A percentile compares a stretch with the other conserved stretches of the same genome.
phyloP scores from a whole-genome alignment of 2,888 invertebrate genomes.

The Drosophila paracracens region DNA sequence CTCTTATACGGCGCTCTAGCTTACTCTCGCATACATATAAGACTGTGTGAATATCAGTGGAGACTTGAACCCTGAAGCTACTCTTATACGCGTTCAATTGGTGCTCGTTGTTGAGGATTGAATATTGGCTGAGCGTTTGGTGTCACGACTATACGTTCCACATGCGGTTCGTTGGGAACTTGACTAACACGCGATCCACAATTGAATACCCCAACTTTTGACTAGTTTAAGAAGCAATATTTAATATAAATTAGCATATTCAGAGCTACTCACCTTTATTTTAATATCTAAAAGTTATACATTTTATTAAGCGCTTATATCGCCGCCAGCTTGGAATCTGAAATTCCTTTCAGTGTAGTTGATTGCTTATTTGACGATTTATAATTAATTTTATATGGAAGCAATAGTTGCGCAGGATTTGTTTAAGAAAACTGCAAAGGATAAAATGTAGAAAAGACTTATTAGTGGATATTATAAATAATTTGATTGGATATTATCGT shows the following conservation, averaged over 20 bases:
- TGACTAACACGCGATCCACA: constrained; percentile 34
- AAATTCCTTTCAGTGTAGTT: constrained; percentile 29
- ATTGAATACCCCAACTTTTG: neutral
- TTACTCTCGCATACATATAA: neutral
- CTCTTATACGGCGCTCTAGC: neutral
- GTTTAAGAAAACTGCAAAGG: constrained; percentile 39
- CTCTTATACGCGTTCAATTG: constrained; percentile 20
- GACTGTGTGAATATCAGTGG: constrained; percentile 16
- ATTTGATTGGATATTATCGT: neutral
- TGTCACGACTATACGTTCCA: constrained; percentile 32
- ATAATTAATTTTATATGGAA: constrained; percentile 53
- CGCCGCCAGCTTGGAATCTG: constrained; percentile 36
- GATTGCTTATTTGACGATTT: constrained; percentile 51
- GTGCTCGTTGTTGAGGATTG: neutral
- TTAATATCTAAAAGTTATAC: constrained; percentile 22
- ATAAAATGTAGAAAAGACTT: neutral
- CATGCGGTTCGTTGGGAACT: constrained; percentile 14
- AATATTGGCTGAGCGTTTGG: constrained; percentile 25
- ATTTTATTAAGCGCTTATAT: constrained; percentile 31
- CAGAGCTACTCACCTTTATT: constrained; percentile 34
- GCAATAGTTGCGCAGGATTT: constrained; percentile 56
- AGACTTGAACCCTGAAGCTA: constrained; percentile 35
- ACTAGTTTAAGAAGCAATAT: neutral
- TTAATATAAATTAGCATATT: neutral
- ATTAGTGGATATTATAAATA: neutral